Evolutionary conservation across 2,113 vertebrate genomes (phyloP).

Genomic region (Salminus brasiliensis): DNA sequence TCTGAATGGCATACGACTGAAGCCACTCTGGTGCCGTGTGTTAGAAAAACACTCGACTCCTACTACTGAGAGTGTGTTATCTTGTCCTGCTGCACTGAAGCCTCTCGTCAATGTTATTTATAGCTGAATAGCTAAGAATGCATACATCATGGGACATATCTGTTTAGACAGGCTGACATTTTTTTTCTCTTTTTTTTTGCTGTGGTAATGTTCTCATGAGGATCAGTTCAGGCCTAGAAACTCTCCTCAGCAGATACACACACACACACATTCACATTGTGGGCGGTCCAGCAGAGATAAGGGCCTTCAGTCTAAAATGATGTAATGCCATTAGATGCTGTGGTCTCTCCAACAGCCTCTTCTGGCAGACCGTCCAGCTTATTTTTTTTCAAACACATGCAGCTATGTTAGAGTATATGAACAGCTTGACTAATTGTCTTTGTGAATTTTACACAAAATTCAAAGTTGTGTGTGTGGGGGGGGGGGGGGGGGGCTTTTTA

Average conservation of each 20-base stretch:
- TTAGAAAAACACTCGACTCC: slow-evolving; percentile 10
- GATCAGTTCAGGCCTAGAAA: neutral
- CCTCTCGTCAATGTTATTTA: slow-evolving; percentile 33
- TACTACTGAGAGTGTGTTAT: neutral
- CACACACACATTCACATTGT: neutral
- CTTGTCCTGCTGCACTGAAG: neutral
- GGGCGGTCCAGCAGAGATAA: slow-evolving; percentile 16
- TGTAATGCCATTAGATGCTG: slow-evolving; percentile 9
- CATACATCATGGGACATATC: slow-evolving; percentile 24
- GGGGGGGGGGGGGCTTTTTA: no score
- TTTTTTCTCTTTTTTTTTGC: slow-evolving; percentile 11
- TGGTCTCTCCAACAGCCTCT: neutral
- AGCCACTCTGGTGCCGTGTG: neutral
- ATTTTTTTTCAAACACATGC: slow-evolving; percentile 11
- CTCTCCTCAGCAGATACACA: neutral
- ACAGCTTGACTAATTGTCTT: no score
- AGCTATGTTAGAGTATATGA: no score
- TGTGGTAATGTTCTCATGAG: slow-evolving; percentile 31
- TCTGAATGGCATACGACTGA: slow-evolving; percentile 4
- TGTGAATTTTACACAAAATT: no score
- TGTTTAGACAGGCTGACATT: slow-evolving; percentile 11
- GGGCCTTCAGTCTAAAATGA: slow-evolving; percentile 21
- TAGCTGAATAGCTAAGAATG: slow-evolving; percentile 11
- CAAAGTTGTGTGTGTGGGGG: no score
- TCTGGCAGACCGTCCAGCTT: slow-evolving; percentile 9